phyloP scores from a whole-genome alignment of 2,113 vertebrate genomes.

The Melanerpes aurifrons region DNA sequence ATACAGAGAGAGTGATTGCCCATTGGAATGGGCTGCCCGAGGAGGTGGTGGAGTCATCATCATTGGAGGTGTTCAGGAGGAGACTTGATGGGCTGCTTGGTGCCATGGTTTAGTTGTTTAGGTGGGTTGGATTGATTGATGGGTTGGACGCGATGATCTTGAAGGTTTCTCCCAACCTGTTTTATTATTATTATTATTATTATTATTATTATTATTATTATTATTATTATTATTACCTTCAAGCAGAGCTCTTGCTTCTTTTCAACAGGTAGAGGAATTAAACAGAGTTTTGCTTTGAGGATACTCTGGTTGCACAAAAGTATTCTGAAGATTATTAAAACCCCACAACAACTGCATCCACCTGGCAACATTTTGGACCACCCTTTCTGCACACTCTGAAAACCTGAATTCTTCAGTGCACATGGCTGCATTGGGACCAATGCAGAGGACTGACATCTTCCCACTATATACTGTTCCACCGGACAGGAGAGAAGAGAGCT shows the following conservation, averaged over 20 bases:
- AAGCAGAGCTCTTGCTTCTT: background rate
- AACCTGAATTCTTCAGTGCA: background rate
- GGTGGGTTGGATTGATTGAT: too few relatives aligned
- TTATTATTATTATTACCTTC: background rate
- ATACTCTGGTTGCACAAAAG: background rate
- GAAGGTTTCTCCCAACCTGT: too few relatives aligned
- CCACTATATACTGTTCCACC: background rate
- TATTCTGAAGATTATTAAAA: background rate
- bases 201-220: too few relatives aligned
- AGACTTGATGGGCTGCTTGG: too few relatives aligned
- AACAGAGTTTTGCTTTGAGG: background rate
- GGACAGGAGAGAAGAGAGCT: background rate
- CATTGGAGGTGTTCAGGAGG: too few relatives aligned
- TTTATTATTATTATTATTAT: too few relatives aligned
- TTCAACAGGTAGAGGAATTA: background rate
- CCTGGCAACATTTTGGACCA: background rate
- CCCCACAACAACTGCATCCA: background rate
- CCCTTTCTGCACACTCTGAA: background rate
- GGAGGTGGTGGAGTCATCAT: too few relatives aligned
- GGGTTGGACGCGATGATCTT: too few relatives aligned
- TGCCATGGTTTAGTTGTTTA: too few relatives aligned
- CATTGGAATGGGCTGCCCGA: too few relatives aligned
- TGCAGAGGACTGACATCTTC: background rate
- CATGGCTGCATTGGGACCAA: background rate
- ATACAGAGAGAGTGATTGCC: too few relatives aligned